These are phyloP conservation scores for Rotaria sp. DNA, from an alignment of 2,888 invertebrate genomes.

Conservation along the genomic window DNA sequence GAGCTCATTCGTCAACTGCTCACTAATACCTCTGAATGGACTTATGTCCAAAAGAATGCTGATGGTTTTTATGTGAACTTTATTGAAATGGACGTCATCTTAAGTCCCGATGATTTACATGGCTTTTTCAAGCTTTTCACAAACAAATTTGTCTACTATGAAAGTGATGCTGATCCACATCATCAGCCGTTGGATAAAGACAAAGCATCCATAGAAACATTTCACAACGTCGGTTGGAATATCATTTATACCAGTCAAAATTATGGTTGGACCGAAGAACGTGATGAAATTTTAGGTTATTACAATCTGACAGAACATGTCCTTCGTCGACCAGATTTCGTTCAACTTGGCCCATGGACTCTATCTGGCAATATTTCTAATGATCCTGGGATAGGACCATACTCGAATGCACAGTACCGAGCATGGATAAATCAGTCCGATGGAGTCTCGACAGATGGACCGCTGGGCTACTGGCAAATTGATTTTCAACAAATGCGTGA, in stretches of 20 bases:
- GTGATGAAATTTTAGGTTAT: constrained; percentile 6
- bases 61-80: background rate
- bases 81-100: background rate
- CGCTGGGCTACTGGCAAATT: background rate
- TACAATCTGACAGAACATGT: background rate
- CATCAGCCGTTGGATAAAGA: background rate
- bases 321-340: background rate
- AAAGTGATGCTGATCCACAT: background rate
- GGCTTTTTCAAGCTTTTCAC: background rate
- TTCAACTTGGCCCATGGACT: background rate
- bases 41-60: background rate
- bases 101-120: background rate
- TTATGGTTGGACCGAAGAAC: background rate
- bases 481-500: background rate
- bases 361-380: background rate
- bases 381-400: background rate
- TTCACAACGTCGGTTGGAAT: background rate
- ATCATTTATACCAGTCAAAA: background rate
- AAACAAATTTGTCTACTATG: constrained; percentile 6
- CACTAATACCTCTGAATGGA: background rate
- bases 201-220: background rate
- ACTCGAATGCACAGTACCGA: background rate
- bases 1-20: background rate
- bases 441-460: background rate
- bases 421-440: background rate